A percentile compares a stretch with the other conserved stretches of the same genome.
Conservation (phyloP, 2,797 vertebrate genomes). For the Rhadinocentrus ornatus region DNA sequence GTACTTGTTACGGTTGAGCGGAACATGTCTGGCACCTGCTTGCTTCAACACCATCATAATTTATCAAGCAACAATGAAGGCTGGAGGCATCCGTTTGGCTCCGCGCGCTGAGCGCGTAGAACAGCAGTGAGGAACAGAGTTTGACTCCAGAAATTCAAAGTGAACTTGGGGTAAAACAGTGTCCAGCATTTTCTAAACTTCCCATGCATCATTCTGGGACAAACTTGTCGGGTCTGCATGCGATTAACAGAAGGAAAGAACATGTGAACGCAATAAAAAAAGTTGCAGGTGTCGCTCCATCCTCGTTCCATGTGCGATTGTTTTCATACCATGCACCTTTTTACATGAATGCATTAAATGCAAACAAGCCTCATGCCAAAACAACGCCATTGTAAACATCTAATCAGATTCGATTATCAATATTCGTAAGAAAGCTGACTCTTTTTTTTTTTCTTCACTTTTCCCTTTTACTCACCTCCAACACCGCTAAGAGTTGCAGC, state of each 20-base stretch:
- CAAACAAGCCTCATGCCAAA: neutral
- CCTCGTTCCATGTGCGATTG: neutral
- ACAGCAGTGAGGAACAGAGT: slow-evolving; percentile 10
- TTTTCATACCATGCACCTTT: slow-evolving; percentile 8
- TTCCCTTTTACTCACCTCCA: slow-evolving; percentile 63
- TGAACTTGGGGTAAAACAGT: neutral
- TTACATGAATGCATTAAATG: neutral
- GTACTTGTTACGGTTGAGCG: slow-evolving; percentile 57
- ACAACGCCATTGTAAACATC: neutral
- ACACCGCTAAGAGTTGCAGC: slow-evolving; percentile 65
- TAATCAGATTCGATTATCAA: neutral
- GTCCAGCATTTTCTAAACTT: neutral
- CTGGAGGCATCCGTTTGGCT: slow-evolving; percentile 53
- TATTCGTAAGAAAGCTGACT: neutral
- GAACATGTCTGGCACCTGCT: slow-evolving; percentile 67
- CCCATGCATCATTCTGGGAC: neutral
- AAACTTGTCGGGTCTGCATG: neutral
- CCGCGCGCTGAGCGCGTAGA: slow-evolving; percentile 43
- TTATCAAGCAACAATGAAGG: slow-evolving; percentile 55
- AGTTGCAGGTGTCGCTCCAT: slow-evolving; percentile 30
- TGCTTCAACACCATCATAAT: slow-evolving; percentile 56
- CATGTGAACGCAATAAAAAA: slow-evolving; percentile 13
- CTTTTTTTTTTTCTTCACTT: slow-evolving; percentile 4
- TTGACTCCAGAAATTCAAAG: neutral
- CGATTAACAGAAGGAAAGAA: neutral